These are phyloP conservation scores for Diploscapter pachys DNA, from an alignment of 1,140 invertebrate species.

Conservation along the genomic window DNA sequence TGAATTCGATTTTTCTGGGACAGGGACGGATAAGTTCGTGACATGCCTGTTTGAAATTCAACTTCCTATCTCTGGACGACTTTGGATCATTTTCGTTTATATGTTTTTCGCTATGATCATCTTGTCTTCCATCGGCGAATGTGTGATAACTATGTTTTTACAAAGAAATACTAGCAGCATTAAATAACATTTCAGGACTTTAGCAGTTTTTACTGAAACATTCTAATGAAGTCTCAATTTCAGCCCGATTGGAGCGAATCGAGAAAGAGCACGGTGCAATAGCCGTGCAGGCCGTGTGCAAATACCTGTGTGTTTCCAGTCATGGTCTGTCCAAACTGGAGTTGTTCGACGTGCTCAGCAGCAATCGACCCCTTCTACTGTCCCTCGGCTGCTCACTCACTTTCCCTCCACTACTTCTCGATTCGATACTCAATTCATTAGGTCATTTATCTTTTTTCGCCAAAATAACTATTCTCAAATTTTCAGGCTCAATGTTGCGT, in stretches of 20 bases:
- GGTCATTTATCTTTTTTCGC: constrained; percentile 24
- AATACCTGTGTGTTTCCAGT: constrained; percentile 21
- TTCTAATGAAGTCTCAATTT: background rate
- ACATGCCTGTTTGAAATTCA: too few relatives aligned
- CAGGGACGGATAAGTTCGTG: too few relatives aligned
- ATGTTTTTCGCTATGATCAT: too few relatives aligned
- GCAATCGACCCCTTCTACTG: constrained; percentile 17
- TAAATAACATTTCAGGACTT: too few relatives aligned
- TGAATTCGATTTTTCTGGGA: too few relatives aligned
- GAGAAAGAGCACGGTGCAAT: constrained; percentile 19
- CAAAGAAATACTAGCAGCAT: background rate
- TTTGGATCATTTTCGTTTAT: too few relatives aligned
- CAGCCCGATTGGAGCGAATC: constrained; percentile 14
- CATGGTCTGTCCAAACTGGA: constrained; percentile 33
- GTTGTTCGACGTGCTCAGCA: constrained; percentile 28
- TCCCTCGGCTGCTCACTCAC: constrained; percentile 13
- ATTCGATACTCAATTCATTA: constrained; percentile 24
- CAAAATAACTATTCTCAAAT: constrained; percentile 10
- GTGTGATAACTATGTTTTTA: background rate
- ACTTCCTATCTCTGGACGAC: too few relatives aligned
- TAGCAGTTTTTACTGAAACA: background rate
- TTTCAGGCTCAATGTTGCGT: constrained; percentile 28
- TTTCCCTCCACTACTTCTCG: constrained; percentile 31
- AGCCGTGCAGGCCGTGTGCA: constrained; percentile 14
- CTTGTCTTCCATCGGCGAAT: background rate